Percentiles rank a stretch among this genome's conserved stretches.
Evolutionary conservation across 1,140 invertebrate species (phyloP).

Genomic region (Liolophura sinensis): DNA sequence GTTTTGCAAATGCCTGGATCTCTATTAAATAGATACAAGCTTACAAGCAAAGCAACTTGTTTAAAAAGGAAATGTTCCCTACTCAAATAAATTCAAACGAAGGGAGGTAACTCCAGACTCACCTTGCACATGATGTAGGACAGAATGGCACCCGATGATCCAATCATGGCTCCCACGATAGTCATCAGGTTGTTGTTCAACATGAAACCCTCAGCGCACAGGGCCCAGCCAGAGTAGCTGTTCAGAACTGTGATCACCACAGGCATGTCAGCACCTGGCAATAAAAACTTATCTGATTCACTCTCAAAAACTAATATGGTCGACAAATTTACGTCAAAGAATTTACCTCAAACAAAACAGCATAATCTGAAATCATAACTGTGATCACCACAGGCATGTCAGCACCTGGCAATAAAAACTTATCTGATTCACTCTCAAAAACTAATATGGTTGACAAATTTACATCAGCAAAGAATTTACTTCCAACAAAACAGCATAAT

Average conservation of each 20-base stretch:
- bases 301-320: no score
- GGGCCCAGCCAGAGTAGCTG: slow-evolving; percentile 80
- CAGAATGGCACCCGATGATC: slow-evolving; percentile 87
- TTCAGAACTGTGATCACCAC: slow-evolving; percentile 92
- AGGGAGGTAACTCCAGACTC: slow-evolving; percentile 16
- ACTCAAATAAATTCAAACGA: background rate
- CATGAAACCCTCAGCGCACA: slow-evolving; percentile 92
- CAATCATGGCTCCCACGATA: slow-evolving; percentile 87
- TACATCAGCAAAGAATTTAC: no score
- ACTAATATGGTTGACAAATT: no score
- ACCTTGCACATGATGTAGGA: slow-evolving; percentile 95
- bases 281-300: no score
- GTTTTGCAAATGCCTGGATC: no score
- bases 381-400: slow-evolving; percentile 95
- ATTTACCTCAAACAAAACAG: no score
- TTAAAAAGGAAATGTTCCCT: background rate
- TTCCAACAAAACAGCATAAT: no score
- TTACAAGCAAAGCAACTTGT: background rate
- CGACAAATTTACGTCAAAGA: no score
- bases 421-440: no score
- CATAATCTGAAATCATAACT: no score
- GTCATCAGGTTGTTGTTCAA: slow-evolving; percentile 92
- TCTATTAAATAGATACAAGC: no score
- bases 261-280: slow-evolving; percentile 80
- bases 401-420: slow-evolving; percentile 60